Evolutionary conservation across 2,797 vertebrate genomes (phyloP), one percentile per base, ranked within the genome.

Genomic region (Sebastes umbrosus): DNA sequence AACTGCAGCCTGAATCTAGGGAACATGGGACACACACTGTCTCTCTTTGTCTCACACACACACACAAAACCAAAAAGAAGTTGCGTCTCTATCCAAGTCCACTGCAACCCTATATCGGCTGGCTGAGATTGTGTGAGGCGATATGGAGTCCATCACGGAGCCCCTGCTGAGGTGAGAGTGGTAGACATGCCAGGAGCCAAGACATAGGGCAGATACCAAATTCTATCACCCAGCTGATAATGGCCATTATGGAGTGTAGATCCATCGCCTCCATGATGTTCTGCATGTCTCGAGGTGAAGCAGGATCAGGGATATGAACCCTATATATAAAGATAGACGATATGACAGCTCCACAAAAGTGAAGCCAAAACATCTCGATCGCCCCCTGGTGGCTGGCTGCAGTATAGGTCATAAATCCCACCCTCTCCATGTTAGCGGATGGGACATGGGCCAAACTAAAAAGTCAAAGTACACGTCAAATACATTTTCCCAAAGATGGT

Each of bases 81-180:
- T 57, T 27, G 34, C 39, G 64, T 77, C 73, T 80, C 73, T 60
- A 54, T 75, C 67, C 5, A 70, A 73, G 73, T 80, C 85, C 52
- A 65, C 31, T 5, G 9, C 75, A 77, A 52, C 67, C 22, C 75
- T 70, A 64, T 87, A 84, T 92, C 77, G 6, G 43, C 59, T 24
- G 52, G 36, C 29, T 62, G 43, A 90, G 89, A 91, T 83, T 73
- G 87, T 77, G 84, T 70, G 86, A 85, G 77, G 62, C 2, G 65
- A 88, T 84, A 84, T 8, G 20, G 64, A 88, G 85, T 87, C 84
- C 82, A 86, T 87, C 88, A 80, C 68, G 54, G 65, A 83, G 32
- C 60, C 50, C 75, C 80, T 69, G 87, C 69, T 73, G 91, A 85
- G 84, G 87, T 85, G 89, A 91, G 58, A 91, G 84, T 58, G 63